Evolutionary conservation across 2,888 invertebrate genomes (phyloP).

Genomic region (Drosophila tanythrix): DNA sequence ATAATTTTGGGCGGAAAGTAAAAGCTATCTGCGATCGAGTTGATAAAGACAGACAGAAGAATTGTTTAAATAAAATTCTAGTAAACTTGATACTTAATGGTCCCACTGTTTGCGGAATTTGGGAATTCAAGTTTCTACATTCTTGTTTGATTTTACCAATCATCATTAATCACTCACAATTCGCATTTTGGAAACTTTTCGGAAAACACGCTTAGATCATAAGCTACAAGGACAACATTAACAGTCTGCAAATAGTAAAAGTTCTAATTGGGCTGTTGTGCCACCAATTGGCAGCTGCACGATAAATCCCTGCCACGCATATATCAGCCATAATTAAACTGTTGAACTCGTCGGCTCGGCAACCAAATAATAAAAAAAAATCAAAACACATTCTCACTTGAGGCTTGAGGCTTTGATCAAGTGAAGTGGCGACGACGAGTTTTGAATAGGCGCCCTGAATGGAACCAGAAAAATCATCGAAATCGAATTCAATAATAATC

Average conservation of each 20-base stretch:
- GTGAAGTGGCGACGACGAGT: slow-evolving; percentile 44
- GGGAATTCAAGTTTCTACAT: not conserved
- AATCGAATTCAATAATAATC: slow-evolving; percentile 68
- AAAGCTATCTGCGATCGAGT: not conserved
- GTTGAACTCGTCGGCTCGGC: slow-evolving; percentile 51
- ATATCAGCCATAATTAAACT: slow-evolving; percentile 67
- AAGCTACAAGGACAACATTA: slow-evolving; percentile 18
- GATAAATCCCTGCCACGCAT: slow-evolving; percentile 39
- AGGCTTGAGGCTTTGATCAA: slow-evolving; percentile 25
- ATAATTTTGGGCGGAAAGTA: not conserved
- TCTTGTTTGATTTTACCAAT: not conserved
- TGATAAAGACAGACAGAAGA: not conserved
- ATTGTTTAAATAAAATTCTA: not conserved
- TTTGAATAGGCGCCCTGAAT: slow-evolving; percentile 48
- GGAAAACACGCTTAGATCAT: slow-evolving; percentile 4
- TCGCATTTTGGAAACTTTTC: not conserved
- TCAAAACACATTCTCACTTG: slow-evolving; percentile 34
- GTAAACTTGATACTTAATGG: not conserved
- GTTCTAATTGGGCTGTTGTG: slow-evolving; percentile 45
- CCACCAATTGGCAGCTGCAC: slow-evolving; percentile 30
- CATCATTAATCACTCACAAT: slow-evolving; percentile 4
- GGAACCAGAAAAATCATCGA: slow-evolving; percentile 45
- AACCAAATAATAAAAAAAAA: slow-evolving; percentile 21
- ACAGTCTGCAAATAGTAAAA: slow-evolving; percentile 16
- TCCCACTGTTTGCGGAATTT: not conserved